Conservation (phyloP, 1,140 invertebrate genomes). For the Diabrotica virgifera region DNA sequence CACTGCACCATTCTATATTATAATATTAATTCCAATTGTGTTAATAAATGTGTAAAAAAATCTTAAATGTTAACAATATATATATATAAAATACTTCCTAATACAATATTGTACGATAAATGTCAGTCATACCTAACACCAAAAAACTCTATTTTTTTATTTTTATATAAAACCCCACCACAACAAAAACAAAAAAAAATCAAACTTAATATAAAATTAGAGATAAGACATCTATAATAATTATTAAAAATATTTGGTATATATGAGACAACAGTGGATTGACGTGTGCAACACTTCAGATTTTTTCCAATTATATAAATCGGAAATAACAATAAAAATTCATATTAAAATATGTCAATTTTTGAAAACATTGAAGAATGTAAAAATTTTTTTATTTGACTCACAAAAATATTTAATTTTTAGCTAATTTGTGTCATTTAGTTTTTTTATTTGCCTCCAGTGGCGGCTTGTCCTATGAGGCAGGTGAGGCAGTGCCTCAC, state of each 20-base stretch:
- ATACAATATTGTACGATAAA: not conserved
- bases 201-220: not conserved
- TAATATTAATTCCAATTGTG: not conserved
- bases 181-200: not conserved
- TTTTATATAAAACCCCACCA: not conserved
- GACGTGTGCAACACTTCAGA: no score
- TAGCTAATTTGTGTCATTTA: no score
- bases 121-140: not conserved
- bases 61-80: not conserved
- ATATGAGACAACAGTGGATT: not conserved
- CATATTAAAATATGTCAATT: no score
- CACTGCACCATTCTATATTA: no score
- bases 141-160: not conserved
- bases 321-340: no score
- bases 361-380: no score
- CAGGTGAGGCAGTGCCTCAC: no score
- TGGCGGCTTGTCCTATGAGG: no score
- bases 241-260: constrained; percentile 1
- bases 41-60: not conserved
- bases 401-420: no score
- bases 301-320: no score
- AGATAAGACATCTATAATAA: not conserved
- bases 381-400: no score
- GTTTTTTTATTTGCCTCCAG: no score
- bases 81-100: not conserved